These are phyloP conservation scores for Tetraneura akinire DNA, from an alignment of 1,140 invertebrate genomes.

Conservation along the genomic window DNA sequence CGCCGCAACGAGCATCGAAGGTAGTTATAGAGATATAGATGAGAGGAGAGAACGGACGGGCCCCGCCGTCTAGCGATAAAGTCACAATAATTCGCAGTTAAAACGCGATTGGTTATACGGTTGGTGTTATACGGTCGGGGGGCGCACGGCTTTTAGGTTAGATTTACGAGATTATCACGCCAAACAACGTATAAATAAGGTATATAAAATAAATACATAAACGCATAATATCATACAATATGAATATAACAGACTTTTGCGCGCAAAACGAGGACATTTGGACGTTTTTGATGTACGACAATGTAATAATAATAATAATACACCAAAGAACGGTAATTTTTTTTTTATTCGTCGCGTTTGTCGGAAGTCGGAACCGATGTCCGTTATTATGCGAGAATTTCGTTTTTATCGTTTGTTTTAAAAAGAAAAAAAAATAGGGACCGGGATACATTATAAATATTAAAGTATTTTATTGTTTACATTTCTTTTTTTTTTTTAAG, in stretches of 20 bases:
- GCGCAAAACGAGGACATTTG: neutral
- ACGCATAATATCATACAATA: neutral
- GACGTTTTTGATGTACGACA: neutral
- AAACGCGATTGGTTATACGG: neutral
- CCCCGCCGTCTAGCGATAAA: neutral
- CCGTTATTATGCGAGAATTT: too few species aligned
- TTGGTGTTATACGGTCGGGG: neutral
- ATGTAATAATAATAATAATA: neutral
- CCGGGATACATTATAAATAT: too few species aligned
- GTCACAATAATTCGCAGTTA: constrained; percentile 44
- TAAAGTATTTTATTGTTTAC: too few species aligned
- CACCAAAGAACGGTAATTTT: too few species aligned
- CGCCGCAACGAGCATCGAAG: neutral
- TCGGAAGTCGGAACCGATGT: too few species aligned
- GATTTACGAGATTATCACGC: constrained; percentile 33
- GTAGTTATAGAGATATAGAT: neutral
- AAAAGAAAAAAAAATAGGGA: too few species aligned
- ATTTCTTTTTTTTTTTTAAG: too few species aligned
- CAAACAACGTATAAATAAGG: neutral
- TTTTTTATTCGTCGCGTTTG: too few species aligned
- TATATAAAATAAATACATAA: neutral
- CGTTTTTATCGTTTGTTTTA: too few species aligned
- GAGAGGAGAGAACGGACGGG: neutral
- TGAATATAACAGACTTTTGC: neutral
- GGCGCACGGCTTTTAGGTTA: neutral